Evolutionary conservation across 2,888 invertebrate genomes (phyloP).

Genomic region (Agrochola macilenta): DNA sequence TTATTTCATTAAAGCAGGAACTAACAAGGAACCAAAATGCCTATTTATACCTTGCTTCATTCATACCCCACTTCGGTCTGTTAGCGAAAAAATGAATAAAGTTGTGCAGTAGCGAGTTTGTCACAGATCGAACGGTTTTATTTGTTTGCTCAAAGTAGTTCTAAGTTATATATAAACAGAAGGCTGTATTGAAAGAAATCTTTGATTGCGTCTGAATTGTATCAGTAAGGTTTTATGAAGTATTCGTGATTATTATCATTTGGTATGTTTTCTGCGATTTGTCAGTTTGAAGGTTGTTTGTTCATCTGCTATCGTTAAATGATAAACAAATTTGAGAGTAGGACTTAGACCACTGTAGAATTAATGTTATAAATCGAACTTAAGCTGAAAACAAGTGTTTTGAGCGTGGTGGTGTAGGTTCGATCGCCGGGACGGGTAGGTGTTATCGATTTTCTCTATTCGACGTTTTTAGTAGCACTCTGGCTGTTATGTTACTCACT

Average conservation of each 20-base stretch:
- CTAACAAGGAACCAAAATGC: not conserved
- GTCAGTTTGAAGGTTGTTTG: not conserved
- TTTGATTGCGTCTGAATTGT: constrained; percentile 13
- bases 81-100: constrained; percentile 63
- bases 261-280: not conserved
- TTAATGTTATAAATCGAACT: not conserved
- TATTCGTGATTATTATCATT: not conserved
- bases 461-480: not conserved
- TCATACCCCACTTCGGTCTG: constrained; percentile 9
- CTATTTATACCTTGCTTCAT: constrained; percentile 2
- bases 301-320: not conserved
- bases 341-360: not conserved
- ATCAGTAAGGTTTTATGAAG: not conserved
- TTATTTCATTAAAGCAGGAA: not conserved
- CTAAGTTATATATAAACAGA: constrained; percentile 37
- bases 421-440: not conserved
- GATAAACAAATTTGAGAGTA: not conserved
- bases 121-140: constrained; percentile 64
- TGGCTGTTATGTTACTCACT: not conserved
- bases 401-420: not conserved
- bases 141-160: constrained; percentile 60
- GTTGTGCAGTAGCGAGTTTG: constrained; percentile 57
- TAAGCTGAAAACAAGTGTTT: not conserved
- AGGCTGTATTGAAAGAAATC: constrained; percentile 18
- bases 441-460: not conserved